Conservation (phyloP, 1,140 invertebrate genomes). For the Orchestia grillus region DNA sequence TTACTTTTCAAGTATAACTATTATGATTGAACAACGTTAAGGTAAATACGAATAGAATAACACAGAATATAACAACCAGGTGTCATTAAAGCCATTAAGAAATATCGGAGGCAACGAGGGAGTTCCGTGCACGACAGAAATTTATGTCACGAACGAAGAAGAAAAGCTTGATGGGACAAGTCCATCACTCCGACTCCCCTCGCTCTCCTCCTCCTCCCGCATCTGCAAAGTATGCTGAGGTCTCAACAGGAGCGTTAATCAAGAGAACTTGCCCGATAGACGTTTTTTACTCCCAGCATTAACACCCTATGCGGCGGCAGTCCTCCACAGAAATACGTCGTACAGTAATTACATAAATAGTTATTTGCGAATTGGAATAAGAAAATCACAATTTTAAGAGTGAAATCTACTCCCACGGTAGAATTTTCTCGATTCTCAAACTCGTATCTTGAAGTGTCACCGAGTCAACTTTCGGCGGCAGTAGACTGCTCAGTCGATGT, state of each 20-base stretch:
- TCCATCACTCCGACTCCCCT: too few relatives aligned
- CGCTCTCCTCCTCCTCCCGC: too few relatives aligned
- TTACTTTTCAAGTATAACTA: not conserved
- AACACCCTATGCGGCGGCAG: too few relatives aligned
- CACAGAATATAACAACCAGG: too few relatives aligned
- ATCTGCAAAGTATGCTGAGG: too few relatives aligned
- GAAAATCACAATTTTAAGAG: not conserved
- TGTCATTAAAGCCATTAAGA: not conserved
- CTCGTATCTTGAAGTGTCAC: not conserved
- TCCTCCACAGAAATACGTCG: too few relatives aligned
- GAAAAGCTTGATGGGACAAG: too few relatives aligned
- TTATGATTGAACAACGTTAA: not conserved
- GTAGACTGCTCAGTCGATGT: not conserved
- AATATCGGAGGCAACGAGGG: not conserved
- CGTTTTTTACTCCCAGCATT: too few relatives aligned
- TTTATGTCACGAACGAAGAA: not conserved
- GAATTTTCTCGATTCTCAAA: not conserved
- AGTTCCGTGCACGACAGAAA: not conserved
- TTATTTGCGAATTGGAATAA: too few relatives aligned
- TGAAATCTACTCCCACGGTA: not conserved
- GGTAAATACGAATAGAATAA: not conserved
- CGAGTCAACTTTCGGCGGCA: not conserved
- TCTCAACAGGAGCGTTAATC: too few relatives aligned
- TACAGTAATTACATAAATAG: too few relatives aligned
- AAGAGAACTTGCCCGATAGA: too few relatives aligned